Base-by-base conservation (phyloP, 2,888 invertebrate genomes). In the Mycalesis mineus region DNA sequence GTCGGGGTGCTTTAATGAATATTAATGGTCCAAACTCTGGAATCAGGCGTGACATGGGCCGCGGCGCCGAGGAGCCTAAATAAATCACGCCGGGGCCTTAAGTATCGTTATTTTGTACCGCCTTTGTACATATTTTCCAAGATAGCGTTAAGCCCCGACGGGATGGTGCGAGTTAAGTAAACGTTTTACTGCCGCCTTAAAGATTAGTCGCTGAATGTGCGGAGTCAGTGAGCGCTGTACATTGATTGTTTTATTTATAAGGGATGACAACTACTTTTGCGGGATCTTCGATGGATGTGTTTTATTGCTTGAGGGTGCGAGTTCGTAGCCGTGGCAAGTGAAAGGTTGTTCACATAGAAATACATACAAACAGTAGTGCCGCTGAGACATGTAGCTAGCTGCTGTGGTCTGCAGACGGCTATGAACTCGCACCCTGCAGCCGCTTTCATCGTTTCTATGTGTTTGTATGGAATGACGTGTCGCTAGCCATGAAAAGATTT, bases 11-110 rank as follows among this genome's bases (percentile, higher is more conserved):
- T 72, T 73, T 82, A 86, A 86, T 85, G 80, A 85, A 86, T 82
- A 86, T 85, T 82, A 85, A 86, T 85, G 83, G 75, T 63, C 59
- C 68, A 77, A 83, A 82, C 77, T 82, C 78, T 78, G 71, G 75
- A 82, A 80, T 82, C 75, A 77, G 73, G 71, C 74, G 69, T 80
- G 82, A 83, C 82, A 80, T 71, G 80, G 80, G 79, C 80, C 74
- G 74, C 70, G 71, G 68, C 78, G 76, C 72, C 67, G 58, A 60
- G 50, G 68, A 69, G 73, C 69, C 73, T 71, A 73, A 75, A 74
- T 84, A 84, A 85, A 86, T 85, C 85, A 84, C 84, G 82, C 77
- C 72, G 82, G 75, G 79, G 76, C 58, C 54, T 65, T 65, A 63
- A 70, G 75, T 67, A 65, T 65, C 66, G 68, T 71, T 72, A 66